Evolutionary conservation across 2,797 vertebrate species (phyloP).

Genomic region (Muraenolepis orangiensis): DNA sequence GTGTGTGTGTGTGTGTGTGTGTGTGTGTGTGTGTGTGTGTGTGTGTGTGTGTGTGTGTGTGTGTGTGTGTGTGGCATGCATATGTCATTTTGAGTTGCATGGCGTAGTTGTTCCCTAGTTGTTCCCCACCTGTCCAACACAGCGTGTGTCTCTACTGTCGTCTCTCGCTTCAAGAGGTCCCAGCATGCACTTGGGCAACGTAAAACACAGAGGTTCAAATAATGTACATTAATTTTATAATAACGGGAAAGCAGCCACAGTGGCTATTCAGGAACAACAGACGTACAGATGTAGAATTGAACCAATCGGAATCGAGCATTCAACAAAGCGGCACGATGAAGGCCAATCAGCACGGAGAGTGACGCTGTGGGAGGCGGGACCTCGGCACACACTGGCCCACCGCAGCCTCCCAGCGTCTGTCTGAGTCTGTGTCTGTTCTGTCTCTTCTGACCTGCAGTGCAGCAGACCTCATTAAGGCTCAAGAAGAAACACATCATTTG

Average conservation of each 20-base stretch:
- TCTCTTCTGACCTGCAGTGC: slow-evolving; percentile 38
- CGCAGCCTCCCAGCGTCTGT: background rate
- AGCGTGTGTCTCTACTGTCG: background rate
- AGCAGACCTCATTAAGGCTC: slow-evolving; percentile 59
- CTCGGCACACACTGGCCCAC: slow-evolving; percentile 15
- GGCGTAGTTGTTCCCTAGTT: background rate
- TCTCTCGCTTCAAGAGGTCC: background rate
- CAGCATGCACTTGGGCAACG: background rate
- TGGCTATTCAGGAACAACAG: no score
- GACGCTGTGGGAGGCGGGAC: background rate
- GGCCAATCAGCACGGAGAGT: no score
- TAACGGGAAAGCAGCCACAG: no score
- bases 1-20: no score
- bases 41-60: background rate
- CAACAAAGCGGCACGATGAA: no score
- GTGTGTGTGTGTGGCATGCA: no score
- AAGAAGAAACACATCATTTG: slow-evolving; percentile 65
- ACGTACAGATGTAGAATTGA: no score
- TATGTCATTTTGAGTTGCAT: background rate
- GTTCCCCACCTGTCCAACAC: background rate
- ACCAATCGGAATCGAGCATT: no score
- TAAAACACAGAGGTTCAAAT: background rate
- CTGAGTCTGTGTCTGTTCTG: slow-evolving; percentile 16
- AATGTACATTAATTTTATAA: no score
- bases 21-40: no score